These are phyloP conservation scores for Philonicus albiceps DNA, from an alignment of 2,888 invertebrate genomes.

Conservation along the genomic window DNA sequence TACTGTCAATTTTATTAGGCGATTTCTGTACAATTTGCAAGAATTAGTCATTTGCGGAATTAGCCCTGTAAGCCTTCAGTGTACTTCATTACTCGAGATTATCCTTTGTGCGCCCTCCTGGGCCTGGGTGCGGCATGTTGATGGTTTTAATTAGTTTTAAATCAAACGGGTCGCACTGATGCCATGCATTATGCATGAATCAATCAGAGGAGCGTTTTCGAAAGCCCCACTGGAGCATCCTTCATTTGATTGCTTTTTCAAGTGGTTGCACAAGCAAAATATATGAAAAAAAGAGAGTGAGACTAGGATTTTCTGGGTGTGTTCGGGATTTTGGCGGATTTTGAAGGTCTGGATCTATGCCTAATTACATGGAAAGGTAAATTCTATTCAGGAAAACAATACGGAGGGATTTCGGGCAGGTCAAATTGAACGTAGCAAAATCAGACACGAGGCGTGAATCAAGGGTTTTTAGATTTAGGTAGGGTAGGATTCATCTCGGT, in stretches of 20 bases:
- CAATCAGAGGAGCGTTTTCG: neutral
- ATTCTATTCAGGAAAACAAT: neutral
- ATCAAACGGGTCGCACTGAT: neutral
- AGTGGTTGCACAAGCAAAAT: neutral
- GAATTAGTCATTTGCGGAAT: conserved; percentile 28
- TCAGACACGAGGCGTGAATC: neutral
- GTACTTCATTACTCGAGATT: neutral
- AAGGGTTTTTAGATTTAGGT: neutral
- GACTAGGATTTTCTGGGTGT: neutral
- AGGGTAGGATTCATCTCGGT: neutral
- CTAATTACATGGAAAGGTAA: neutral
- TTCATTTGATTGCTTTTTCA: neutral
- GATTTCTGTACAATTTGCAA: conserved; percentile 36
- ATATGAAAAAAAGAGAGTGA: neutral
- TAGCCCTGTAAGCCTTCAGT: conserved; percentile 15
- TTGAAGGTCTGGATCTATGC: neutral
- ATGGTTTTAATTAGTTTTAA: conserved; percentile 7
- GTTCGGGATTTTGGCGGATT: neutral
- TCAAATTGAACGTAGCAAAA: neutral
- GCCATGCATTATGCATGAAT: neutral
- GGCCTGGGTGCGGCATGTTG: neutral
- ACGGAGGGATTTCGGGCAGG: neutral
- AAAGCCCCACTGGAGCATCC: neutral
- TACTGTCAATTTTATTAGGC: conserved; percentile 35
- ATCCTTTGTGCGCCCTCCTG: neutral